Conservation (phyloP, 2,888 invertebrate species). For the Auanema sp. region DNA sequence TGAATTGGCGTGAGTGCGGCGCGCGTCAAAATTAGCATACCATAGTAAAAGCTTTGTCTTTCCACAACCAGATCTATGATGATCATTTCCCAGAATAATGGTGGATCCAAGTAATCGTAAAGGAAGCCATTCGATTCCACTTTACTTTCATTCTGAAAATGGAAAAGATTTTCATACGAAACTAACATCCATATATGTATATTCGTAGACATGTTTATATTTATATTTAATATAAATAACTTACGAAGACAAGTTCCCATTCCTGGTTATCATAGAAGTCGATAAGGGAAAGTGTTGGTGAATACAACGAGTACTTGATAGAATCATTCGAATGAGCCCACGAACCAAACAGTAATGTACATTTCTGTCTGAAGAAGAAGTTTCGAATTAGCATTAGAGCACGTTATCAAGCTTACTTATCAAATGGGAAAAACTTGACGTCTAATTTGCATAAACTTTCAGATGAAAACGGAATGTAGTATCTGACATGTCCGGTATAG, state of each 20-base stretch:
- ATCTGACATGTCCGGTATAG: conserved; percentile 61
- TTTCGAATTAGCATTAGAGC: not conserved
- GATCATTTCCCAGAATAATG: conserved; percentile 63
- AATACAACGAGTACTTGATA: conserved; percentile 59
- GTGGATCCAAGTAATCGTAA: conserved; percentile 62
- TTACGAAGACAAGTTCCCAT: conserved; percentile 59
- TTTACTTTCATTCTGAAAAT: conserved; percentile 46
- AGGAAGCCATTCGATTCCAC: conserved; percentile 58
- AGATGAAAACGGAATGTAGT: conserved; percentile 60
- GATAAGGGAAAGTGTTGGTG: conserved; percentile 54
- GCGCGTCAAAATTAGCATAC: conserved; percentile 23
- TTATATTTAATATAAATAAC: conserved; percentile 6
- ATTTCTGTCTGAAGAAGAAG: conserved; percentile 49
- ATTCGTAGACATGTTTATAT: conserved; percentile 1
- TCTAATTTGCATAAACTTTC: conserved; percentile 61
- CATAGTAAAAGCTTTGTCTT: conserved; percentile 63
- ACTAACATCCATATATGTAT: not conserved
- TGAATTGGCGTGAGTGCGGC: not conserved
- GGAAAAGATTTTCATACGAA: not conserved
- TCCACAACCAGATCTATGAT: conserved; percentile 58
- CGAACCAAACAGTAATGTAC: conserved; percentile 59
- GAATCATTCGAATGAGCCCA: conserved; percentile 65
- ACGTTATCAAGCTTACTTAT: conserved; percentile 47
- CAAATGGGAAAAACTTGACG: conserved; percentile 63
- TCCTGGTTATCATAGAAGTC: conserved; percentile 64